Base-by-base conservation (phyloP, 2,888 invertebrate species). In the Tachina lurida region DNA sequence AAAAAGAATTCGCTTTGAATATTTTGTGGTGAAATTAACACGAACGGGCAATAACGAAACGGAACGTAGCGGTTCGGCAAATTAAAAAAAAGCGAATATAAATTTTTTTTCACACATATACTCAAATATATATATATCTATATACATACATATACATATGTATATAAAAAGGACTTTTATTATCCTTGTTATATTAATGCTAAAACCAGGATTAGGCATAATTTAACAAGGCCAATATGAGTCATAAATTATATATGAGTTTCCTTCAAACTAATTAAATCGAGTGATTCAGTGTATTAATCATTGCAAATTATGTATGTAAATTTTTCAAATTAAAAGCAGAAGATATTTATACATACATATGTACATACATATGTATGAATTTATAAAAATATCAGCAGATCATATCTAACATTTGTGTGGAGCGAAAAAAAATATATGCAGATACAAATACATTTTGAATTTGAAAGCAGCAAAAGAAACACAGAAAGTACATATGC, bases 181-280 rank as follows among this genome's bases (percentile, higher is more conserved):
- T 83, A 83, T 86, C 86, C 79, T 83, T 80, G 86, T 86, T 86
- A 49, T 10, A 63, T 80, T 79, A 83, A 68, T 79, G 86, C 86
- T 86, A 83, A 76, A 73, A n/a, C 86, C 86, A 86, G 86, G 86
- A 86, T 86, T 86, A 86, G 63, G 86, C 86, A 80, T 73, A 71
- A 86, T 76, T 68, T 86, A 76, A 76, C 82, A 83, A 74, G 65
- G 78, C 60, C 73, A 80, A 86, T 86, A 83, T 63, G 65, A 77
- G 70, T 76, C 76, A 76, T 56, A 10, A 47, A n/a, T n/a, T 58
- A 73, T 65, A 73, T 19, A 62, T 60, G 22, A 31, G 49, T 31
- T 10, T 41, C 8, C 15, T 31, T 45, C 22, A 65, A 77, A 22
- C 56, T 62, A 22, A 45, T 70, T 54, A 60, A 70, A 45, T 41